These are phyloP conservation scores for Hirtodrosophila duncani DNA, from an alignment of 2,888 invertebrate species.

Conservation along the genomic window DNA sequence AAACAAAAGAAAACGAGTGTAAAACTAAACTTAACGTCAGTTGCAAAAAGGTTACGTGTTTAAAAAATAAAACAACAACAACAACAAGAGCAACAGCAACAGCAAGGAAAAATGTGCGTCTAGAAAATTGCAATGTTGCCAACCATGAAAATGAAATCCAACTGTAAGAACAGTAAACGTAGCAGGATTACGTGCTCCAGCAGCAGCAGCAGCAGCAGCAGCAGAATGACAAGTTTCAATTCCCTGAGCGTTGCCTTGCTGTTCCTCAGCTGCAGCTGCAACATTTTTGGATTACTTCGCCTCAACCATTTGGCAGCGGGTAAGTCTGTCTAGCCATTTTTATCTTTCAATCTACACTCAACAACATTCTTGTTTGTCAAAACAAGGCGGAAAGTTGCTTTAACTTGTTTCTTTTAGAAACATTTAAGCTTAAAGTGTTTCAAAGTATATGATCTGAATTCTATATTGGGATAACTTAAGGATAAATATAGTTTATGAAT, in stretches of 20 bases:
- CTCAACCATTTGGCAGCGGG: constrained; percentile 37
- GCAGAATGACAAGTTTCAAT: constrained; percentile 54
- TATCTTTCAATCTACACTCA: constrained; percentile 6
- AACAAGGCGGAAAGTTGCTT: too few relatives aligned
- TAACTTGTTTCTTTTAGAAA: too few relatives aligned
- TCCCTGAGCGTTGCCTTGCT: constrained; percentile 50
- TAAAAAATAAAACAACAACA: neutral
- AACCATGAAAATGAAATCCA: constrained; percentile 18
- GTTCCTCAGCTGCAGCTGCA: constrained; percentile 56
- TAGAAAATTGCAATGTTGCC: too few relatives aligned
- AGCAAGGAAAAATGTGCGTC: constrained; percentile 13
- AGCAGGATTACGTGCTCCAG: neutral
- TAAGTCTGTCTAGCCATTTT: constrained; percentile 33
- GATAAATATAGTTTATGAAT: too few relatives aligned
- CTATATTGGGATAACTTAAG: too few relatives aligned
- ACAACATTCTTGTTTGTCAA: neutral
- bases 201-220: constrained; percentile 17
- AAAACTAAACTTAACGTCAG: too few relatives aligned
- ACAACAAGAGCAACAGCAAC: constrained; percentile 1
- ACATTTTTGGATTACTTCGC: constrained; percentile 55
- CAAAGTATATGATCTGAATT: too few relatives aligned
- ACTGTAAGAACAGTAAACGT: neutral
- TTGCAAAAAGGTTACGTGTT: neutral
- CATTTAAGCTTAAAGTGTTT: too few relatives aligned
- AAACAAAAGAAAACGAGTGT: too few relatives aligned